These are phyloP conservation scores for Coenonympha glycerion DNA, from an alignment of 2,888 invertebrate genomes.

Conservation along the genomic window DNA sequence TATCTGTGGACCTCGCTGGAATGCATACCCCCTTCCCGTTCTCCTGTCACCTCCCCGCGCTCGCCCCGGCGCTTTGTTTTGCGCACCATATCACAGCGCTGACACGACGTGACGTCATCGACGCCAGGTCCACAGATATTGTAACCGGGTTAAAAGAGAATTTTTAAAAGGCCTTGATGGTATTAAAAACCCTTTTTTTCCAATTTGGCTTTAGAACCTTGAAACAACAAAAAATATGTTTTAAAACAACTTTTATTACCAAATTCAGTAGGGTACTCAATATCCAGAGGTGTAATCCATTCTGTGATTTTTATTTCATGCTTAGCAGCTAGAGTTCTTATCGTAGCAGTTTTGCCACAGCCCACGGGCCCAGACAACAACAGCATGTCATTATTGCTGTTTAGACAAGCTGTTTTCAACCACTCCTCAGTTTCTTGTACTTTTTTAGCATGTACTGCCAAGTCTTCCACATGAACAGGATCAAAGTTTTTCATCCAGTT, in stretches of 20 bases:
- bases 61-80: too few relatives aligned
- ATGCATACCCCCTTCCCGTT: too few relatives aligned
- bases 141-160: too few relatives aligned
- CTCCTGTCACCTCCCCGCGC: too few relatives aligned
- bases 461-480: slow-evolving; percentile 76
- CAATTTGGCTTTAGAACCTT: too few relatives aligned
- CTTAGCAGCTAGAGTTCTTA: slow-evolving; percentile 80
- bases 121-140: too few relatives aligned
- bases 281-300: slow-evolving; percentile 89
- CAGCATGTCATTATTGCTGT: slow-evolving; percentile 71
- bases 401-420: slow-evolving; percentile 64
- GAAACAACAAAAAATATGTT: too few relatives aligned
- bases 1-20: too few relatives aligned
- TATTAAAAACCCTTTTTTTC: too few relatives aligned
- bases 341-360: slow-evolving; percentile 86
- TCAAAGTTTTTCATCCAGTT: slow-evolving; percentile 79
- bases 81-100: too few relatives aligned
- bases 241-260: slow-evolving; percentile 42
- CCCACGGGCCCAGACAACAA: slow-evolving; percentile 89
- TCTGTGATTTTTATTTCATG: slow-evolving; percentile 79
- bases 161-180: too few relatives aligned
- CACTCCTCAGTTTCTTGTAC: slow-evolving; percentile 82
- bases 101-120: too few relatives aligned
- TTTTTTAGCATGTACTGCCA: slow-evolving; percentile 85
- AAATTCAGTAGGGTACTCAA: slow-evolving; percentile 74